phyloP scores from a whole-genome alignment of 1,140 invertebrate genomes.

The Campoletis sonorensis region DNA sequence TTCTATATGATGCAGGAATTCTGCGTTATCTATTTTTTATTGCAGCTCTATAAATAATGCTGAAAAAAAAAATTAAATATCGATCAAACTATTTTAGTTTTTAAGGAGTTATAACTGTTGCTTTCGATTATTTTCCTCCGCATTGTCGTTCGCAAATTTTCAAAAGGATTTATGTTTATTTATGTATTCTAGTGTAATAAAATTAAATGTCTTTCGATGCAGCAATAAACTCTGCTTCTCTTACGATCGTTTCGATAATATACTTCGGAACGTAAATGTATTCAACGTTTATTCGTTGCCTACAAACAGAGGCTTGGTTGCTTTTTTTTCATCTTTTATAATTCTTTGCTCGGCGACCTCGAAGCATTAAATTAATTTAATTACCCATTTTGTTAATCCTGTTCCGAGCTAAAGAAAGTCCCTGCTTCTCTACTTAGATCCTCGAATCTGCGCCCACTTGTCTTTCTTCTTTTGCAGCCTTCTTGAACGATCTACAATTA shows the following conservation, averaged over 20 bases:
- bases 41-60: too few relatives aligned
- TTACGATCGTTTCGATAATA: constrained; percentile 22
- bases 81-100: too few relatives aligned
- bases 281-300: constrained; percentile 11
- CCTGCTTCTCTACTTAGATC: not conserved
- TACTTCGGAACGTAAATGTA: constrained; percentile 35
- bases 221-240: not conserved
- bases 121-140: too few relatives aligned
- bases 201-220: not conserved
- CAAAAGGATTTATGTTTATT: not conserved
- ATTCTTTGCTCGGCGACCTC: not conserved
- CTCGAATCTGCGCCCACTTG: not conserved
- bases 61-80: too few relatives aligned
- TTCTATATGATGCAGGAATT: too few relatives aligned
- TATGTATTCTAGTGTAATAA: not conserved
- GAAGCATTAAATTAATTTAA: constrained; percentile 34
- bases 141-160: not conserved
- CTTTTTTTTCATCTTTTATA: not conserved
- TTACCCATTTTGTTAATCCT: constrained; percentile 36
- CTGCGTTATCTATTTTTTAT: too few relatives aligned
- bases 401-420: constrained; percentile 6
- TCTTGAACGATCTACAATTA: too few relatives aligned
- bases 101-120: too few relatives aligned
- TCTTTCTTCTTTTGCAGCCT: not conserved
- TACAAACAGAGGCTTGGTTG: too few relatives aligned